These are phyloP conservation scores for Drosophila pseudoananassae DNA, from an alignment of 1,140 invertebrate species.

Conservation along the genomic window DNA sequence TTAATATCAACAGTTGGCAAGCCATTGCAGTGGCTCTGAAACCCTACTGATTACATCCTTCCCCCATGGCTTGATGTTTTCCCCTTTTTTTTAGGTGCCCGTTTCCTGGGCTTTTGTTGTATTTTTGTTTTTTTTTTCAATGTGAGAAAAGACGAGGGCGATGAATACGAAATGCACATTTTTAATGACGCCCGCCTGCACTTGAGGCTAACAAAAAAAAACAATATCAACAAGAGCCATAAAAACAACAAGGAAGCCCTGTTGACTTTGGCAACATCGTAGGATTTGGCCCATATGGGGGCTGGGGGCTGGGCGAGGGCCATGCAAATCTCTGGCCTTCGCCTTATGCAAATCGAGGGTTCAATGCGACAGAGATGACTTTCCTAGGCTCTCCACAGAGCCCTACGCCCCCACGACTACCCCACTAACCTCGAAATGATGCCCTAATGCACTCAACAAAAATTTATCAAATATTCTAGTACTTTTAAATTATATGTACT, in stretches of 20 bases:
- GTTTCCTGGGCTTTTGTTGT: slow-evolving; percentile 57
- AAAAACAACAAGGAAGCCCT: slow-evolving; percentile 47
- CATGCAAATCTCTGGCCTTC: slow-evolving; percentile 56
- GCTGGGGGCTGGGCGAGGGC: slow-evolving; percentile 13
- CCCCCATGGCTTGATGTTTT: neutral
- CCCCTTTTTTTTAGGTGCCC: slow-evolving; percentile 5
- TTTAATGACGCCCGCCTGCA: slow-evolving; percentile 75
- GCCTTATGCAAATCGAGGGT: slow-evolving; percentile 72
- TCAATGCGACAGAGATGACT: slow-evolving; percentile 59
- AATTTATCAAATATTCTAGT: neutral
- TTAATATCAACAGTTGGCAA: slow-evolving; percentile 30
- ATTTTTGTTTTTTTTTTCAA: slow-evolving; percentile 29
- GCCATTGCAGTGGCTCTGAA: slow-evolving; percentile 15
- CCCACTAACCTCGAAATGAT: slow-evolving; percentile 69
- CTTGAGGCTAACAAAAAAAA: slow-evolving; percentile 54
- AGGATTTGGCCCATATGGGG: slow-evolving; percentile 48
- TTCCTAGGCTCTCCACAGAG: slow-evolving; percentile 10
- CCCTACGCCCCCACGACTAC: slow-evolving; percentile 13
- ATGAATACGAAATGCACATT: slow-evolving; percentile 76
- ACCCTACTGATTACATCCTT: slow-evolving; percentile 15
- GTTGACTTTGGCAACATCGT: slow-evolving; percentile 61
- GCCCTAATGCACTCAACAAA: neutral
- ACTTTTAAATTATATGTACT: neutral
- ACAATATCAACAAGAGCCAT: slow-evolving; percentile 17
- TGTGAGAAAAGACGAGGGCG: slow-evolving; percentile 31